Evolutionary conservation across 2,888 invertebrate species (phyloP), one percentile per base, ranked within the genome.

Genomic region (Venusia cambrica): DNA sequence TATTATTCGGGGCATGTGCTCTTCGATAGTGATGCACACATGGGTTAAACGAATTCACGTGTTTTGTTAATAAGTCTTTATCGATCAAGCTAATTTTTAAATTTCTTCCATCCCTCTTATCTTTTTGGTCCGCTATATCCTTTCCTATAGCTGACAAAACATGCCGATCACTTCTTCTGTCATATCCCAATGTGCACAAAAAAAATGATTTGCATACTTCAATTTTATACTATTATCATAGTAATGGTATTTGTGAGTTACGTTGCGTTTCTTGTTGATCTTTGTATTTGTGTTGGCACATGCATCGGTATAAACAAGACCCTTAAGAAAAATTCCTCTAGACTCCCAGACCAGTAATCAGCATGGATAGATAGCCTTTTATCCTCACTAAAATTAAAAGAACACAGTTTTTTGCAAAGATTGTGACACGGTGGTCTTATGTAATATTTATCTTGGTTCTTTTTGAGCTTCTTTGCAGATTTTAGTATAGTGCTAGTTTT

Each of bases 21-120:
- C 20, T 20, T 9, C 20, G 2, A 9, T 20, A 20, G 10, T 20
- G 20, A 25, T n/a, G n/a, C n/a, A n/a, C n/a, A n/a, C n/a, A n/a
- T n/a, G n/a, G 16, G 16, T 16, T 16, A 5, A 16, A 16, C 16
- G 16, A 16, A 16, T 16, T 16, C 16, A 16, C 16, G 16, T 16
- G 16, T 16, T 16, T 16, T 16, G 16, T 16, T 16, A 16, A 16
- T 16, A 16, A 16, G 16, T 16, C 16, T 16, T 16, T 16, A 16
- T 16, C 16, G 16, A 16, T 16, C 16, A 16, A 16, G 16, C 16
- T 16, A 16, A 16, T 16, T 16, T 16, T 16, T 16, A 16, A 16
- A 16, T 16, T 16, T 16, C 16, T 16, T 16, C 16, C 16, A 16
- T 16, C 16, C 16, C 16, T 3, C 16, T 16, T 16, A 16, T 16